phyloP scores from a whole-genome alignment of 2,797 vertebrate genomes.

The Halcyon smyrnensis region DNA sequence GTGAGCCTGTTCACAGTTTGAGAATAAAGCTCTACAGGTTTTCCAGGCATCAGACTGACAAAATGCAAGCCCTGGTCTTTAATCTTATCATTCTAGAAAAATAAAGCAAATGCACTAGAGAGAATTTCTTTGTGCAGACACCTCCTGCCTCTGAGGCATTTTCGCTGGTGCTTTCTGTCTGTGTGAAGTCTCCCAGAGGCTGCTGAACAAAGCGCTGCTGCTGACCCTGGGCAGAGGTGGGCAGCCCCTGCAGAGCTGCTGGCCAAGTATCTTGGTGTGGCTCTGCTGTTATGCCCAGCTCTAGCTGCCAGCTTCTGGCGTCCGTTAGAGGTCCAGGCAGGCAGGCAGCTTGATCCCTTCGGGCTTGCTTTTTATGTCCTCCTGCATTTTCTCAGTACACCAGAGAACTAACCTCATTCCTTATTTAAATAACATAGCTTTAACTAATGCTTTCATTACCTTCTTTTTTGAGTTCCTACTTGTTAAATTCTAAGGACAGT shows the following conservation, averaged over 20 bases:
- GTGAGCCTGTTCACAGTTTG: rapidly evolving
- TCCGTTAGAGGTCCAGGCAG: rapidly evolving
- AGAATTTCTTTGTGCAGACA: background rate
- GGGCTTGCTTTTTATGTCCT: background rate
- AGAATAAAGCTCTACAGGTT: background rate
- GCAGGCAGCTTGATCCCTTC: background rate
- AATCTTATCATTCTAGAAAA: background rate
- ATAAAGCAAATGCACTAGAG: background rate
- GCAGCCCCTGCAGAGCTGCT: background rate
- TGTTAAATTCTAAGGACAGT: background rate
- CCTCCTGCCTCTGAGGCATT: background rate
- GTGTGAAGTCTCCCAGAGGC: rapidly evolving
- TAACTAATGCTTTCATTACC: background rate
- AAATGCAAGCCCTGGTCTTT: background rate
- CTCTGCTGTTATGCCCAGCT: rapidly evolving
- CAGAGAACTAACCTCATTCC: background rate
- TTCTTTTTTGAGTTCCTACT: background rate
- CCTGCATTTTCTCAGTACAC: rapidly evolving
- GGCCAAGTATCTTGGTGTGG: rapidly evolving
- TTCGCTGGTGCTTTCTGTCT: background rate
- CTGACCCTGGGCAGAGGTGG: rapidly evolving
- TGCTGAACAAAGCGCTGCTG: background rate
- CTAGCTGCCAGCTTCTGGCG: background rate
- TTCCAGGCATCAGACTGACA: background rate
- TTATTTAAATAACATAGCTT: background rate